These are phyloP conservation scores for Myotis daubentonii DNA, from an alignment of 2,797 vertebrate genomes.

Conservation along the genomic window DNA sequence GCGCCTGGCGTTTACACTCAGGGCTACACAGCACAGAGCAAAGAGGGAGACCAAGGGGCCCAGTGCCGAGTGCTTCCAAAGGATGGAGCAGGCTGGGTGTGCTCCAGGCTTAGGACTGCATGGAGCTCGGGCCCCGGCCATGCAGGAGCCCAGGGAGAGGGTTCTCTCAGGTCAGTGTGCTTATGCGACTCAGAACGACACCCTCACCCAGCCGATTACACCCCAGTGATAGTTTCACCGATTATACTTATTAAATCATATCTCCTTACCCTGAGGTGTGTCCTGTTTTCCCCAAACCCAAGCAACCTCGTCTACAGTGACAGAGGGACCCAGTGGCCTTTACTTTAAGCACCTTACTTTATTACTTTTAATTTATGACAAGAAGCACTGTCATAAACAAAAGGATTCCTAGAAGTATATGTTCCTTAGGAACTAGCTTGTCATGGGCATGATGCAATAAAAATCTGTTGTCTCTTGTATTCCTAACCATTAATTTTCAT, in stretches of 20 bases:
- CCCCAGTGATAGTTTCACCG: neutral
- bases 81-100: neutral
- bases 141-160: neutral
- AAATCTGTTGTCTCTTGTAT: neutral
- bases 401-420: neutral
- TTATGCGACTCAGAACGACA: neutral
- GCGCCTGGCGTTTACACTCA: neutral
- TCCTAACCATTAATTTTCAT: neutral
- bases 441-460: neutral
- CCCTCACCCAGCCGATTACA: neutral
- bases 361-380: conserved; percentile 4
- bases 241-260: neutral
- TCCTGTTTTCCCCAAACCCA: neutral
- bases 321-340: neutral
- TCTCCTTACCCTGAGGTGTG: neutral
- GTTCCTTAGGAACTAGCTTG: neutral
- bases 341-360: neutral
- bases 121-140: neutral
- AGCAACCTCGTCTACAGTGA: neutral
- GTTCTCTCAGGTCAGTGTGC: neutral
- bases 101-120: neutral
- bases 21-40: neutral
- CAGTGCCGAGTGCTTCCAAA: neutral
- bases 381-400: conserved; percentile 27
- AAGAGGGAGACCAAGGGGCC: neutral